phyloP scores from a whole-genome alignment of 2,113 vertebrate genomes.

The Eulemur rufifrons region DNA sequence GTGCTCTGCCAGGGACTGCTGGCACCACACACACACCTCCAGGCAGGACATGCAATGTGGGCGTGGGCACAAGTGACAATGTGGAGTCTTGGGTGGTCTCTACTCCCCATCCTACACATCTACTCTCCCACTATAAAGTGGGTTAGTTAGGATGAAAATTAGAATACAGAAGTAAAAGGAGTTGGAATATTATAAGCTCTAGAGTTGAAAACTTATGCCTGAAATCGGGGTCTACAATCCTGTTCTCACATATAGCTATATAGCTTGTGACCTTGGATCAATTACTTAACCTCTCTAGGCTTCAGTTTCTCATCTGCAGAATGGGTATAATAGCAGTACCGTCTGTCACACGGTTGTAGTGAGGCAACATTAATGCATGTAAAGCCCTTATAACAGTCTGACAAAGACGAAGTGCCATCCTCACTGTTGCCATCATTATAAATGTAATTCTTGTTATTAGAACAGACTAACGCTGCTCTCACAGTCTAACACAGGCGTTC shows the following conservation, averaged over 20 bases:
- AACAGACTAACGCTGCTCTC: background rate
- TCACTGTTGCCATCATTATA: background rate
- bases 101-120: background rate
- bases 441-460: fast-evolving
- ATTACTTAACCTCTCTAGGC: background rate
- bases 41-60: fast-evolving
- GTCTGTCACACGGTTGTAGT: background rate
- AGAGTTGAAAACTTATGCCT: background rate
- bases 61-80: background rate
- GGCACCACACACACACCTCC: background rate
- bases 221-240: background rate
- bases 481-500: background rate
- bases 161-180: background rate
- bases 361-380: background rate
- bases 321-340: background rate
- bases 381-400: background rate
- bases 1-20: background rate
- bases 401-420: background rate
- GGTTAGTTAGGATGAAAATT: background rate
- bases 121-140: background rate
- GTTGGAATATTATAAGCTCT: background rate
- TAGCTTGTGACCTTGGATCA: background rate
- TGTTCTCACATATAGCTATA: background rate
- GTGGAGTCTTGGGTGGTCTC: background rate
- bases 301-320: background rate